Conservation (phyloP, 2,113 vertebrate genomes). For the Phrynosoma platyrhinos region DNA sequence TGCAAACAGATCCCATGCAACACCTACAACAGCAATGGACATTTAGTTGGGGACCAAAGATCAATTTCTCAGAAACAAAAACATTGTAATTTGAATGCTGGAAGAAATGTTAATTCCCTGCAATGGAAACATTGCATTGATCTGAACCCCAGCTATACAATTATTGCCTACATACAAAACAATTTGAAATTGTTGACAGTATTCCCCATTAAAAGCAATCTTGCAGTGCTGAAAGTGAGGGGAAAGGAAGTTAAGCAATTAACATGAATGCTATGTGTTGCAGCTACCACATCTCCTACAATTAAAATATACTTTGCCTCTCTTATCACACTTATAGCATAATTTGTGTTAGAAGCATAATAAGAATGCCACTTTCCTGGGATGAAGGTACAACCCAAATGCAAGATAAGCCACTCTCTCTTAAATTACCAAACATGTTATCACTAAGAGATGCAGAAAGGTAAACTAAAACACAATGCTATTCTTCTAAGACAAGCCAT, state of each 20-base stretch:
- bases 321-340: slow-evolving; percentile 30
- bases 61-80: slow-evolving; percentile 8
- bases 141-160: background rate
- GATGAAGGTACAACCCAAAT: slow-evolving; percentile 59
- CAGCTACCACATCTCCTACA: slow-evolving; percentile 27
- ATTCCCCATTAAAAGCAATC: slow-evolving; percentile 16
- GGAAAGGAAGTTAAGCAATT: background rate
- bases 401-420: slow-evolving; percentile 27
- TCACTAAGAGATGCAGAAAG: slow-evolving; percentile 51
- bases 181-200: background rate
- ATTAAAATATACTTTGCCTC: slow-evolving; percentile 56
- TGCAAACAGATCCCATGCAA: background rate
- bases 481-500: slow-evolving; percentile 54
- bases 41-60: background rate
- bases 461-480: slow-evolving; percentile 49
- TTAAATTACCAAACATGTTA: slow-evolving; percentile 62
- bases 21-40: background rate
- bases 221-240: background rate
- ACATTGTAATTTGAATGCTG: background rate
- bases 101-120: background rate
- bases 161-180: background rate
- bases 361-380: slow-evolving; percentile 57
- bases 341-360: slow-evolving; percentile 55
- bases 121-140: background rate
- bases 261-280: slow-evolving; percentile 40